A percentile compares a stretch with the other conserved stretches of the same genome.
Evolutionary conservation across 2,797 vertebrate genomes (phyloP).

Genomic region (Taeniopygia guttata): DNA sequence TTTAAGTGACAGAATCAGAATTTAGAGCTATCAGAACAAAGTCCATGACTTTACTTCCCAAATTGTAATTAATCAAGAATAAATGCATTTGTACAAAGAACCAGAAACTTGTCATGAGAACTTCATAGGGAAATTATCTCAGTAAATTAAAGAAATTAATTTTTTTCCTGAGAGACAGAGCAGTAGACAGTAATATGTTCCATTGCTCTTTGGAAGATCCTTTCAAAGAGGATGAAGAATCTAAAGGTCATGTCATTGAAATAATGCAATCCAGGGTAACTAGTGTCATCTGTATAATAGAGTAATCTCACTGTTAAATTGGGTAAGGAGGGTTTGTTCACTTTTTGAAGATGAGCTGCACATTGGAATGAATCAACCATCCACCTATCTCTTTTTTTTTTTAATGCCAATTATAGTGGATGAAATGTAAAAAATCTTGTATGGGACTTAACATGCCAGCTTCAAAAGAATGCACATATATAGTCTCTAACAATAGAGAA

Average conservation of each 20-base stretch:
- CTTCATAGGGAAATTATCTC: neutral
- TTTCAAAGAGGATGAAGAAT: slow-evolving; percentile 43
- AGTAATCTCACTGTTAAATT: neutral
- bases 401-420: neutral
- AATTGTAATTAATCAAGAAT: slow-evolving; percentile 25
- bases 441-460: neutral
- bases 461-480: neutral
- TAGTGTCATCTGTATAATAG: neutral
- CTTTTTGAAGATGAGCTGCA: neutral
- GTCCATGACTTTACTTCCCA: neutral
- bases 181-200: slow-evolving; percentile 8
- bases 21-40: neutral
- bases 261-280: slow-evolving; percentile 5
- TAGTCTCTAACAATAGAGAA: neutral
- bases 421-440: neutral
- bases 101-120: neutral
- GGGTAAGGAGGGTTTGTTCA: neutral
- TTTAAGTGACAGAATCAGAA: neutral
- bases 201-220: neutral
- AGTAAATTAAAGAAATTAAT: slow-evolving; percentile 39
- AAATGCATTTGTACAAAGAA: slow-evolving; percentile 28
- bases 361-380: neutral
- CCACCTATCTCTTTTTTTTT: neutral
- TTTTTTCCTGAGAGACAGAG: neutral
- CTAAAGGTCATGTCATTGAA: slow-evolving; percentile 55